Conservation (phyloP, 1,140 invertebrate species). For the Trichogramma pretiosum region DNA sequence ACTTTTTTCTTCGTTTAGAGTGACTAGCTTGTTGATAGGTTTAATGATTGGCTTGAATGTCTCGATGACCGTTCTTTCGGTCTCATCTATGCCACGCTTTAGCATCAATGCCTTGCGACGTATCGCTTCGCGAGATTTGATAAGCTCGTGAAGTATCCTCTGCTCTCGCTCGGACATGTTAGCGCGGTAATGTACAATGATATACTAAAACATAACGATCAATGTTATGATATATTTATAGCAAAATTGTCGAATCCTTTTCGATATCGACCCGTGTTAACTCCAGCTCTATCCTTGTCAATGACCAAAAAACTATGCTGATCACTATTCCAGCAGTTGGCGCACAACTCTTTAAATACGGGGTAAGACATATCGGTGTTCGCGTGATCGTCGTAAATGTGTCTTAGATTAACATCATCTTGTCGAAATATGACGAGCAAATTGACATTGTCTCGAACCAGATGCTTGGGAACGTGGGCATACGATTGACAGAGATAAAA, state of each 20-base stretch:
- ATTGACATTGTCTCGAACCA: not conserved
- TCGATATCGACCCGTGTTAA: constrained; percentile 1
- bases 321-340: constrained; percentile 19
- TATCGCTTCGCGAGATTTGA: constrained; percentile 3
- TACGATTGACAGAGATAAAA: constrained; percentile 31
- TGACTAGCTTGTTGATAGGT: constrained; percentile 1
- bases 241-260: constrained; percentile 5
- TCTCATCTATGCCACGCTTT: not conserved
- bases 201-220: not conserved
- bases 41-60: constrained; percentile 3
- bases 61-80: not conserved
- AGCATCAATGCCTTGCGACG: not conserved
- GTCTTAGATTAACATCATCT: constrained; percentile 24
- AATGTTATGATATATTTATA: too few relatives aligned
- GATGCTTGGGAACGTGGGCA: constrained; percentile 18
- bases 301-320: constrained; percentile 12
- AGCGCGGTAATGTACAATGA: not conserved
- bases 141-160: not conserved
- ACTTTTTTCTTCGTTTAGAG: constrained; percentile 32
- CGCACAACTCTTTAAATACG: constrained; percentile 29
- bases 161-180: too few relatives aligned
- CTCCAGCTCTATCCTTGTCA: constrained; percentile 7
- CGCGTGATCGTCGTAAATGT: constrained; percentile 38
- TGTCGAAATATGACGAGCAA: not conserved
- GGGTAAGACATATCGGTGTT: constrained; percentile 31